A percentile compares a stretch with the other conserved stretches of the same genome.
These are phyloP conservation scores for Peromyscus nudipes DNA, from an alignment of 2,797 vertebrate species.

Conservation along the genomic window DNA sequence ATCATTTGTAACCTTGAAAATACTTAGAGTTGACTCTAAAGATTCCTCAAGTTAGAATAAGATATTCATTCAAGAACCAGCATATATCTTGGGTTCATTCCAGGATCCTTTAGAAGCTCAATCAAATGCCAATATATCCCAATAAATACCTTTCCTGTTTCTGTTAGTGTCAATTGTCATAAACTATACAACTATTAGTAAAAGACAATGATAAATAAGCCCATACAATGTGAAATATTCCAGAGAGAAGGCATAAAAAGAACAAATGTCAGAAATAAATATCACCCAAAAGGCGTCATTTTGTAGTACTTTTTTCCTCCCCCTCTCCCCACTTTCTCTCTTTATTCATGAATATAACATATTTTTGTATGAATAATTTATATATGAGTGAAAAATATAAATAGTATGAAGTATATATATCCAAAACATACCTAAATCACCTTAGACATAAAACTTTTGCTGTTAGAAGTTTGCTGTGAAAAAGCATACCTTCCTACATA, in stretches of 20 bases:
- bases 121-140: not conserved
- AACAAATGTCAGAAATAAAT: slow-evolving; percentile 38
- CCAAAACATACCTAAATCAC: slow-evolving; percentile 27
- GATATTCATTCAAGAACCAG: not conserved
- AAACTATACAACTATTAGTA: not conserved
- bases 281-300: not conserved
- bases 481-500: not conserved
- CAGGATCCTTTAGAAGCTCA: slow-evolving; percentile 4
- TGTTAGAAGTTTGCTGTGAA: not conserved
- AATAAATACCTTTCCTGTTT: not conserved
- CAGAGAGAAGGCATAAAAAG: not conserved
- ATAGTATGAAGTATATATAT: not conserved
- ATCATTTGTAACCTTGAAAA: not conserved
- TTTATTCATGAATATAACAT: not conserved
- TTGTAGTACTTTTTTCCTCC: not conserved
- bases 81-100: not conserved
- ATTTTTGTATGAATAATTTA: not conserved
- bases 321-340: not conserved
- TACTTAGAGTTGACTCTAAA: not conserved
- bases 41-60: not conserved
- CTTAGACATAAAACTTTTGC: not conserved
- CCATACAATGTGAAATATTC: slow-evolving; percentile 29
- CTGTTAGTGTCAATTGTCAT: not conserved
- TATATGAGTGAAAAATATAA: slow-evolving; percentile 9
- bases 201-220: not conserved